Conservation (phyloP, 2,797 vertebrate species). For the Artibeus lituratus region DNA sequence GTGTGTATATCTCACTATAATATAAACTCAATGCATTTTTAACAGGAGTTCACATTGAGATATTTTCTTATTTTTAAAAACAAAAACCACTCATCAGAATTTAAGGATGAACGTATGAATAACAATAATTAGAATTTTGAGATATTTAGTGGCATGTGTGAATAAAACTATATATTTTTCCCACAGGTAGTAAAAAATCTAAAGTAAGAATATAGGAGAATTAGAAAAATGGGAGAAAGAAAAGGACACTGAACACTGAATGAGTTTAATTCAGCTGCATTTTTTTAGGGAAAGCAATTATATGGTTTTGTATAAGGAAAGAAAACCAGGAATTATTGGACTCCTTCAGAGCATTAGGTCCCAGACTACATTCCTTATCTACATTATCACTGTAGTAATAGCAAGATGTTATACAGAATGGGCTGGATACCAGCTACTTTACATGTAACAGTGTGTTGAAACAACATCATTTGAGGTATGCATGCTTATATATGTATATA, state of each 20-base stretch:
- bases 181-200: background rate
- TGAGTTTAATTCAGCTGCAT: background rate
- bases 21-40: background rate
- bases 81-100: background rate
- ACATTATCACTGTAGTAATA: background rate
- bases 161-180: background rate
- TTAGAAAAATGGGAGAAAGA: background rate
- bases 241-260: background rate
- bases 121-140: background rate
- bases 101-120: background rate
- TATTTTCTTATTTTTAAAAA: background rate
- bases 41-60: background rate
- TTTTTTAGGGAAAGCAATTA: background rate
- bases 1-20: background rate
- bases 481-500: background rate
- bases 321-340: background rate
- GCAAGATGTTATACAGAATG: background rate
- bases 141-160: background rate
- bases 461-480: background rate
- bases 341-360: background rate
- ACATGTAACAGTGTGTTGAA: background rate
- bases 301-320: background rate
- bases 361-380: background rate
- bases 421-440: background rate
- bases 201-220: background rate